Conservation (phyloP, 2,113 vertebrate species). For the Onychostruthus taczanowskii region DNA sequence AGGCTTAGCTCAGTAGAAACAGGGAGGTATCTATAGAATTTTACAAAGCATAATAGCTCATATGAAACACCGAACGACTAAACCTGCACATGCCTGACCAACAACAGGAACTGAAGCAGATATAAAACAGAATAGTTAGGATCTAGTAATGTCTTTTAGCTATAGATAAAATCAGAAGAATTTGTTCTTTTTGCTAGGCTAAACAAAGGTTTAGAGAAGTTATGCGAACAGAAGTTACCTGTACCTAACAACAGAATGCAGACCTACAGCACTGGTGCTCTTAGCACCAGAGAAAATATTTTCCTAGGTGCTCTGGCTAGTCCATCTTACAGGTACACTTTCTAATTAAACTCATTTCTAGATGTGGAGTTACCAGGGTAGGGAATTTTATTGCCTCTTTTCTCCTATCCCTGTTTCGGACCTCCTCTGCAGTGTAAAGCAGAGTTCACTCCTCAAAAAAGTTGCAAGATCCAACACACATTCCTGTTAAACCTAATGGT, state of each 20-base stretch:
- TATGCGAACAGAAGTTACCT: not conserved
- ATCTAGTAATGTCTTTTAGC: not conserved
- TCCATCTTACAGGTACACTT: not conserved
- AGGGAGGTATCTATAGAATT: not conserved
- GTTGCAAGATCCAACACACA: not conserved
- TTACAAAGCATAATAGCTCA: not conserved
- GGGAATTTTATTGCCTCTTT: not conserved
- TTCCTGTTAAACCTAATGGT: not conserved
- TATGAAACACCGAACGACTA: not conserved
- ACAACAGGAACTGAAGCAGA: not conserved
- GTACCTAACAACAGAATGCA: not conserved
- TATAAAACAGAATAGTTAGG: not conserved
- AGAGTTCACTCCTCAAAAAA: not conserved
- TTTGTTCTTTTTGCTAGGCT: not conserved
- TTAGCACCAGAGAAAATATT: not conserved
- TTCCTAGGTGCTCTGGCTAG: not conserved
- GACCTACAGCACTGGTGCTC: not conserved
- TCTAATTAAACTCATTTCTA: not conserved
- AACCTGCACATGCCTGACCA: not conserved
- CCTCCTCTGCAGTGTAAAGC: not conserved
- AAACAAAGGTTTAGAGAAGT: not conserved
- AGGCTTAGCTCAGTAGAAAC: not conserved
- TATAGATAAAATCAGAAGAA: not conserved
- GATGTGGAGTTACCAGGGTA: not conserved
- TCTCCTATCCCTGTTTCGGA: fast-evolving